Base-by-base conservation (phyloP, 2,113 vertebrate genomes). In the Lophotis ruficrista region DNA sequence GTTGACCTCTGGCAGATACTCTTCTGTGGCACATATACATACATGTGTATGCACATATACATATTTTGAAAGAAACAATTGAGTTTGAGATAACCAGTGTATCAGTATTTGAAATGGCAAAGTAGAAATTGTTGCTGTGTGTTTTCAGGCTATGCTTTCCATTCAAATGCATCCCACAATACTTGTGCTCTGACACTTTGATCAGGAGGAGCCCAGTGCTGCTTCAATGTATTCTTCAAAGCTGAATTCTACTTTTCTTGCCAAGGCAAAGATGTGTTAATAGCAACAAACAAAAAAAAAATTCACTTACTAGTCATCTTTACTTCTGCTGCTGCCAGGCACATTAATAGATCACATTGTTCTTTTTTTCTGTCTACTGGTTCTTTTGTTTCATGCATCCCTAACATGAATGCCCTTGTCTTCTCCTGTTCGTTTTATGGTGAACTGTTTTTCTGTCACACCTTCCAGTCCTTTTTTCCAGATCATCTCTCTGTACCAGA, bases 281-380 rank as follows among this genome's bases (percentile, higher is more conserved):
- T 33, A 78, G 18, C 18, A 89, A 37, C 47, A 68, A 85, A 45
- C 8, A 66, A 31, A 19, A 50, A 54, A 62, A 56, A 62, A 76
- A 43, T 31, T 65, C 20, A 60, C 21, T 68, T 41, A 3, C 11
- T 47, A 12, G 22, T 66, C 14, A 23, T 18, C 33, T 84, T 89
- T 73, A 15, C n/a, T 73, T 5, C 33, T 87, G 71, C 53, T 71
- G 25, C 51, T 93, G 31, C 45, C 4, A 0, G 5, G 22, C 76
- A 21, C 6, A 1, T 45, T 79, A 61, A 25, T 33, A 61, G 31
- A 54, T 71, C 2, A 14, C 20, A 25, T 51, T 1, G 0, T 54
- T 65, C 50, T 72, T 47, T 69, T 68, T 53, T 41, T 25, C 51
- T 14, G 1, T 57, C 31, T 70, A 0, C 65, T 51, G 0, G 0